Evolutionary conservation across 2,888 invertebrate species (phyloP), one percentile per base, ranked within the genome.

Genomic region (Willowsia nigromaculata): DNA sequence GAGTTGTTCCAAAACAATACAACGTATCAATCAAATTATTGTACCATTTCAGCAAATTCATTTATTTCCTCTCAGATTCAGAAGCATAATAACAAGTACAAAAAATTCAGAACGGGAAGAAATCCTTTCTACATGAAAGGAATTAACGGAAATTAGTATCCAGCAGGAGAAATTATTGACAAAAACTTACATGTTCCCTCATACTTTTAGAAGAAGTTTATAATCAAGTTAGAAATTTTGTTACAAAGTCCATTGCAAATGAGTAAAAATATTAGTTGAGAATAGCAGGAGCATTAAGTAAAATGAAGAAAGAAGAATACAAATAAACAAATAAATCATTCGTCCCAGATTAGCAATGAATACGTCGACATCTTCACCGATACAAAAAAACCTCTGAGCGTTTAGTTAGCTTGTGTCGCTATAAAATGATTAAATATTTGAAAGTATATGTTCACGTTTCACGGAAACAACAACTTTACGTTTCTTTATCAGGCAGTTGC

Each of bases 1-100:
- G 50, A 74, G 53, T 62, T 84, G 82, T 56, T 50, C 74, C 78
- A 89, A 88, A 50, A 89, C 80, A 80, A 62, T 80, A 89, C 68
- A 59, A 33, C 50, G 47, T 78, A 85, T 89, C 85, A 89, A 89
- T 89, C 80, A 85, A 81, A 80, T 89, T 80, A 50, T 11, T 18
- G n/a, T 65, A 25, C 83, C 25, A 80, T 80, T 40, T 33, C 68
- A 18, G 50, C 15, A 62, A 68, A 84, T 13, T 43, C 59, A 71
- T 56, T 59, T 59, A 80, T 56, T 56, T 76, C 7, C 15, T 43
- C 37, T 15, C 25, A 15, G 33, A 30, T 59, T 59, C n/a, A 50
- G 37, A 30, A 15, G 65, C 33, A 37, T 33, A n/a, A n/a, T n/a
- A n/a, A n/a, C n/a, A n/a, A n/a, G n/a, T n/a, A n/a, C n/a, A n/a